phyloP scores from a whole-genome alignment of 2,113 vertebrate species.

The Nothocercus julius region DNA sequence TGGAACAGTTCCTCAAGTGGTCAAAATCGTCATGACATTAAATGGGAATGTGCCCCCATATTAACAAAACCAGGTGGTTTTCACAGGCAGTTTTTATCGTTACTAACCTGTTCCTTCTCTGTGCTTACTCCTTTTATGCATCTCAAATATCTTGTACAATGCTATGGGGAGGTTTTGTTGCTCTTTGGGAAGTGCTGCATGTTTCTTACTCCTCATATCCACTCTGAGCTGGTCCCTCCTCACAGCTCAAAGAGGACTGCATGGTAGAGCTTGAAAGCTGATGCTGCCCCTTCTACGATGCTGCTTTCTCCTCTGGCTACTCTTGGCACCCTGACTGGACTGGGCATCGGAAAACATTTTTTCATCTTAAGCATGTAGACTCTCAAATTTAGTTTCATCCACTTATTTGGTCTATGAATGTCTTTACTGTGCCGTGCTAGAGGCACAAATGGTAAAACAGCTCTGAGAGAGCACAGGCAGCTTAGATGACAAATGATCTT shows the following conservation, averaged over 20 bases:
- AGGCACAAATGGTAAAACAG: neutral
- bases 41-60: neutral
- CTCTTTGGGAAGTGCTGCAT: neutral
- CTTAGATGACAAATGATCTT: neutral
- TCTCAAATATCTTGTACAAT: fast-evolving
- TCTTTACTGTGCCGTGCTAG: neutral
- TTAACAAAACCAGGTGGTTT: neutral
- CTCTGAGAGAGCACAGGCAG: neutral
- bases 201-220: neutral
- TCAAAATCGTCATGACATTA: neutral
- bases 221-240: neutral
- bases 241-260: neutral
- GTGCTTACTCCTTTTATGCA: neutral
- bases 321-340: constrained; percentile 23
- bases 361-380: neutral
- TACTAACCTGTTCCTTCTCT: constrained; percentile 9
- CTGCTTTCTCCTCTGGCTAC: neutral
- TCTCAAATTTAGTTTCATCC: neutral
- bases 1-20: fast-evolving
- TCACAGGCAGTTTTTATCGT: neutral
- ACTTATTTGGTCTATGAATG: neutral
- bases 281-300: neutral
- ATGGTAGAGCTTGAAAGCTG: neutral
- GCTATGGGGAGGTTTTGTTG: neutral
- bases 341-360: neutral